These are phyloP conservation scores for Drosophila kanapiae DNA, from an alignment of 1,140 invertebrate genomes.

Conservation along the genomic window DNA sequence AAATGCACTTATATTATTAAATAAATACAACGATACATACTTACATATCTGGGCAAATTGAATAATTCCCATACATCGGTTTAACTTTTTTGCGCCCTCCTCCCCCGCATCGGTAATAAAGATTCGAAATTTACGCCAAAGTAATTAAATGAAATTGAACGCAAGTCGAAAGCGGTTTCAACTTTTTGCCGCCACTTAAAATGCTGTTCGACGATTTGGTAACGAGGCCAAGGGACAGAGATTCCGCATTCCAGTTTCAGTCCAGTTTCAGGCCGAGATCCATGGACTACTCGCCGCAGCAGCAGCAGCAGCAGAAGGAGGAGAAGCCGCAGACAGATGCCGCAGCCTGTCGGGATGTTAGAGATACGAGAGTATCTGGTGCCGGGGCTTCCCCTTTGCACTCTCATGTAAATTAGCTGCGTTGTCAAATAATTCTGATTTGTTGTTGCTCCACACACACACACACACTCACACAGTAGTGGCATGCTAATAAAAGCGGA, in stretches of 20 bases:
- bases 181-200: constrained; percentile 61
- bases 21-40: too few relatives aligned
- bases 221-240: constrained; percentile 40
- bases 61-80: constrained; percentile 5
- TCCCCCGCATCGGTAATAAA: constrained; percentile 50
- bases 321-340: constrained; percentile 55
- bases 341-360: constrained; percentile 23
- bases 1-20: neutral
- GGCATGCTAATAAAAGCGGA: constrained; percentile 74
- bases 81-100: constrained; percentile 7
- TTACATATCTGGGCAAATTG: neutral
- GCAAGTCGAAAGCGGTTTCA: constrained; percentile 66
- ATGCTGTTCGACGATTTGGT: constrained; percentile 57
- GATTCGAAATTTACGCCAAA: constrained; percentile 59
- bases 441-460: constrained; percentile 65
- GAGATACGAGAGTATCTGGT: constrained; percentile 26
- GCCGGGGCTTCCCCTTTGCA: constrained; percentile 3
- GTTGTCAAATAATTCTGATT: constrained; percentile 84
- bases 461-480: constrained; percentile 48
- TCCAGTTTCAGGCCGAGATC: constrained; percentile 29
- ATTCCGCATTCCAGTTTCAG: constrained; percentile 15
- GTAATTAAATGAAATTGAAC: constrained; percentile 78
- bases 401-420: constrained; percentile 80
- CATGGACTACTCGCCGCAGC: constrained; percentile 39
- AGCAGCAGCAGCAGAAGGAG: neutral